Percentiles rank a stretch among this genome's conserved stretches.
Evolutionary conservation across 2,113 vertebrate species (phyloP).

Genomic region (Corvus cornix): DNA sequence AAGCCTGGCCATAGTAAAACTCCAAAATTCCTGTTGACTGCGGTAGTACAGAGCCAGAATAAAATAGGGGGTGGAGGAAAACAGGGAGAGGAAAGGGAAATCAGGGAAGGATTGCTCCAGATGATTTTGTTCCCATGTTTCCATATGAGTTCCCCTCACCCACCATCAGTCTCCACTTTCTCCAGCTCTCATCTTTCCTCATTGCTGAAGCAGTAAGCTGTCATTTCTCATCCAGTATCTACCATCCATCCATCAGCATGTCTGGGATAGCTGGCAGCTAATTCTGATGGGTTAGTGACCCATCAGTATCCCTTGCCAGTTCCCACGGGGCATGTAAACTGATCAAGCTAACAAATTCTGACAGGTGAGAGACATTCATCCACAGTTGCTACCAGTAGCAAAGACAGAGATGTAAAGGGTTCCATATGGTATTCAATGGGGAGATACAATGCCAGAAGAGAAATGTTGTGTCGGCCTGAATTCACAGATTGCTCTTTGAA

Average conservation of each 20-base stretch:
- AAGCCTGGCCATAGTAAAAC: background rate
- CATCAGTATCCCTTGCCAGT: background rate
- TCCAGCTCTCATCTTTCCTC: background rate
- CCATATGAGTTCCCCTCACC: background rate
- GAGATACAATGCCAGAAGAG: background rate
- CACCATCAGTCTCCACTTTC: background rate
- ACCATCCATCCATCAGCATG: background rate
- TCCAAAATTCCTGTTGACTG: background rate
- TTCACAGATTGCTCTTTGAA: background rate
- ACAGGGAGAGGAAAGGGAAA: background rate
- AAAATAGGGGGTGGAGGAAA: background rate
- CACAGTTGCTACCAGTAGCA: background rate
- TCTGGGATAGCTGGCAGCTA: constrained; percentile 11
- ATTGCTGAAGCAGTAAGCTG: background rate
- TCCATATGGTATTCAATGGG: background rate
- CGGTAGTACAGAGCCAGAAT: background rate
- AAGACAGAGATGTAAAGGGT: background rate
- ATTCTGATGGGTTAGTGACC: background rate
- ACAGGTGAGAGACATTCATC: constrained; percentile 16
- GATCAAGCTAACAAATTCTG: constrained; percentile 24
- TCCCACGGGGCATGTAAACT: background rate
- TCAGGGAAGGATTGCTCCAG: background rate
- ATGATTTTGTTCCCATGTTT: background rate
- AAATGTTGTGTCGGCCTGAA: background rate
- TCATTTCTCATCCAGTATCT: background rate